Conservation (phyloP, 2,797 vertebrate genomes). For the Falco berigora region DNA sequence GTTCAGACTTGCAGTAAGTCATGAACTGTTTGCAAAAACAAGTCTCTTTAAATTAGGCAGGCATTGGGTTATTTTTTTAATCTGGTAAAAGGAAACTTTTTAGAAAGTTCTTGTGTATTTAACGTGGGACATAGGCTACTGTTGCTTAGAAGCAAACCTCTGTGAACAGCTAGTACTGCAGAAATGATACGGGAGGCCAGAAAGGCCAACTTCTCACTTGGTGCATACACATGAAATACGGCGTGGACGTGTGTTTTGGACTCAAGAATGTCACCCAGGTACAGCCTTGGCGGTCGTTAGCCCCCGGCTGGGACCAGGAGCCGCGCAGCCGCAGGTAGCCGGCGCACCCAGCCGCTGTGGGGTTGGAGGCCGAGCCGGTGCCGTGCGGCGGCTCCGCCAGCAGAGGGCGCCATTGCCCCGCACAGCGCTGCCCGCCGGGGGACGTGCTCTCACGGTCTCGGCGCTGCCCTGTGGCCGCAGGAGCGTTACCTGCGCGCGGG, state of each 20-base stretch:
- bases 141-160: background rate
- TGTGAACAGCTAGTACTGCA: background rate
- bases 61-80: background rate
- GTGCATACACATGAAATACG: background rate
- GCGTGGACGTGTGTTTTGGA: background rate
- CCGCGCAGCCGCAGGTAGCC: background rate
- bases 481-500: background rate
- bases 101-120: background rate
- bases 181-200: background rate
- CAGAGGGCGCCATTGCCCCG: constrained; percentile 70
- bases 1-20: background rate
- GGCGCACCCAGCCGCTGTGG: too few relatives aligned
- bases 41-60: background rate
- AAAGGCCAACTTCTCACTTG: background rate
- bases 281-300: background rate
- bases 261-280: background rate
- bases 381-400: constrained; percentile 34
- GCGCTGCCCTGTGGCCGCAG: background rate
- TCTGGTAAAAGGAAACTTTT: background rate
- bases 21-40: background rate
- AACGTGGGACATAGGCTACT: background rate
- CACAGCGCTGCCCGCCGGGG: background rate
- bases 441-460: background rate
- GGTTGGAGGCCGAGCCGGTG: rapidly evolving
- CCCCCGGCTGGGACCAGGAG: rapidly evolving